These are phyloP conservation scores for Neoascia interrupta DNA, from an alignment of 2,888 invertebrate species.

Conservation along the genomic window DNA sequence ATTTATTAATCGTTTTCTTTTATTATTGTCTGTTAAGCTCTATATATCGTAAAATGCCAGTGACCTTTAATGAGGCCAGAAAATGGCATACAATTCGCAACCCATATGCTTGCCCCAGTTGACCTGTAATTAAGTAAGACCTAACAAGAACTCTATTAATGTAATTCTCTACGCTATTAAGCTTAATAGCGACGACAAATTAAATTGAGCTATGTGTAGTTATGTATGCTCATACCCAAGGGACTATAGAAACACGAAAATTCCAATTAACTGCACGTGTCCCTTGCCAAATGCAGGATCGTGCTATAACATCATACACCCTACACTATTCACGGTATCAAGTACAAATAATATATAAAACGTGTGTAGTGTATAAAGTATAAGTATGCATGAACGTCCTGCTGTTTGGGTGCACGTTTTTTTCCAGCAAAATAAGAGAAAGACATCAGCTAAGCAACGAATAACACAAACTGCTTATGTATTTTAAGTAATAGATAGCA, in stretches of 20 bases:
- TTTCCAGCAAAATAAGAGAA: too few relatives aligned
- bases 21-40: not conserved
- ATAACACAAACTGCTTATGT: too few relatives aligned
- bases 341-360: too few relatives aligned
- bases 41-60: conserved; percentile 12
- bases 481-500: too few relatives aligned
- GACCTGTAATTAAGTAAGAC: conserved; percentile 36
- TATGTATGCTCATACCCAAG: too few relatives aligned
- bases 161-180: conserved; percentile 54
- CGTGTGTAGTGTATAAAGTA: too few relatives aligned
- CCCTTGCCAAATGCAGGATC: conserved; percentile 18
- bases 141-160: conserved; percentile 38
- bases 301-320: too few relatives aligned
- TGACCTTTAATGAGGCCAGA: conserved; percentile 11
- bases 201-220: conserved; percentile 39
- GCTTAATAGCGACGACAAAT: conserved; percentile 31
- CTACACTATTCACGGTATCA: too few relatives aligned
- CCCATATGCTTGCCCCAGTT: conserved; percentile 12
- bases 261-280: conserved; percentile 47
- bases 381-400: too few relatives aligned
- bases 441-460: too few relatives aligned
- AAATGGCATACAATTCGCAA: conserved; percentile 43
- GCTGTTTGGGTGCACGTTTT: too few relatives aligned
- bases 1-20: conserved; percentile 12
- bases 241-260: conserved; percentile 33